A percentile compares a stretch with the other conserved stretches of the same genome.
Conservation (phyloP, 2,113 vertebrate genomes). For the Haemorhous mexicanus region DNA sequence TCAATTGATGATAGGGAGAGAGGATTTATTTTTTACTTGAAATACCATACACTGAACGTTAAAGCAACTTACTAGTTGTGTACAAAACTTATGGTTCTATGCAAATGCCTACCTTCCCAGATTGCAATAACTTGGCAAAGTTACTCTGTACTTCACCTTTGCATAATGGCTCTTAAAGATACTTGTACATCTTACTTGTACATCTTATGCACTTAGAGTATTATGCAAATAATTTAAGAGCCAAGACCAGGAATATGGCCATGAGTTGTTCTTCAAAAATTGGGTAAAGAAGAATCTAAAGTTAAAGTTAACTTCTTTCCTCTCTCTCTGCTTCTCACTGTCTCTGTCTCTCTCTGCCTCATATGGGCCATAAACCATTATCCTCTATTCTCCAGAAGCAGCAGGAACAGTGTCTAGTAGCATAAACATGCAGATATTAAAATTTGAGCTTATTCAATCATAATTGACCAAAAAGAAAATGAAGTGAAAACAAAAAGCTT, state of each 20-base stretch:
- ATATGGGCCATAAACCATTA: background rate
- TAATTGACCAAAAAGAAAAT: slow-evolving; percentile 33
- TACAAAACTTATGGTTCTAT: background rate
- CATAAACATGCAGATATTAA: slow-evolving; percentile 23
- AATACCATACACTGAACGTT: background rate
- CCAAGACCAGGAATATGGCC: background rate
- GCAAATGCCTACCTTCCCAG: background rate
- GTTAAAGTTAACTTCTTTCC: background rate
- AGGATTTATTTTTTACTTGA: background rate
- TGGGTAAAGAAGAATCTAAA: background rate
- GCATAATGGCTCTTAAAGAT: background rate
- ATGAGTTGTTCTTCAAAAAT: background rate
- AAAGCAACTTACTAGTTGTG: background rate
- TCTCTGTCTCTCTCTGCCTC: background rate
- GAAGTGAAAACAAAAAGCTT: slow-evolving; percentile 16
- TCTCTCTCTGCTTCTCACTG: background rate
- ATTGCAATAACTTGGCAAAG: background rate
- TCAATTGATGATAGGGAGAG: background rate
- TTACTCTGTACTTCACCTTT: background rate
- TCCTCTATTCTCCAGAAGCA: slow-evolving; percentile 19
- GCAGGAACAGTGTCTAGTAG: background rate
- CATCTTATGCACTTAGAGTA: background rate
- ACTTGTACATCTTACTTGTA: background rate
- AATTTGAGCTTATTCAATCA: slow-evolving; percentile 21
- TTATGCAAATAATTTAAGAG: background rate